These are phyloP conservation scores for Formica selysi DNA, from an alignment of 1,140 invertebrate genomes.

Conservation along the genomic window DNA sequence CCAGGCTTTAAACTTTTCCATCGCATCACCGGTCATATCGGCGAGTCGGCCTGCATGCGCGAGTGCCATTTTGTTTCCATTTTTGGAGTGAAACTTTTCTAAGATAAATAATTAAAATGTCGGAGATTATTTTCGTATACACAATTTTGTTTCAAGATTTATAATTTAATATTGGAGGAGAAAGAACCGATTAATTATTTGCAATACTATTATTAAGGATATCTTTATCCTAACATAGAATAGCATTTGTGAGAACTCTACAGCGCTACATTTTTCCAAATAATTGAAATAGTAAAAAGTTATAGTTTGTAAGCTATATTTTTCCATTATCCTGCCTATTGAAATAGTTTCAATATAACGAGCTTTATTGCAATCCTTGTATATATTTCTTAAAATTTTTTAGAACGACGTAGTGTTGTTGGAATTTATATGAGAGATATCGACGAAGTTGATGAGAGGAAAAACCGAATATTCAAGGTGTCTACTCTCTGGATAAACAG, in stretches of 20 bases:
- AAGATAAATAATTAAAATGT: neutral
- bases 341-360: neutral
- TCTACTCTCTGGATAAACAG: too few species aligned
- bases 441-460: neutral
- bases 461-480: too few species aligned
- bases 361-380: neutral
- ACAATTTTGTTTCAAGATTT: neutral
- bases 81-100: neutral
- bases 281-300: neutral
- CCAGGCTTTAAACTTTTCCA: neutral
- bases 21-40: too few species aligned
- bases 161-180: neutral
- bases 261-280: neutral
- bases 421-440: neutral
- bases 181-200: neutral
- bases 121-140: too few species aligned
- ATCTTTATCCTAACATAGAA: neutral
- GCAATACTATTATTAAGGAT: neutral
- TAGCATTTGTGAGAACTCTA: neutral
- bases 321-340: conserved; percentile 13
- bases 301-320: conserved; percentile 40
- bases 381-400: neutral
- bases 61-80: too few species aligned
- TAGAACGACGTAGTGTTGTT: neutral
- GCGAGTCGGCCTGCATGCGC: too few species aligned